phyloP scores from a whole-genome alignment of 2,113 vertebrate species.

The Ivindomyrus marchei region DNA sequence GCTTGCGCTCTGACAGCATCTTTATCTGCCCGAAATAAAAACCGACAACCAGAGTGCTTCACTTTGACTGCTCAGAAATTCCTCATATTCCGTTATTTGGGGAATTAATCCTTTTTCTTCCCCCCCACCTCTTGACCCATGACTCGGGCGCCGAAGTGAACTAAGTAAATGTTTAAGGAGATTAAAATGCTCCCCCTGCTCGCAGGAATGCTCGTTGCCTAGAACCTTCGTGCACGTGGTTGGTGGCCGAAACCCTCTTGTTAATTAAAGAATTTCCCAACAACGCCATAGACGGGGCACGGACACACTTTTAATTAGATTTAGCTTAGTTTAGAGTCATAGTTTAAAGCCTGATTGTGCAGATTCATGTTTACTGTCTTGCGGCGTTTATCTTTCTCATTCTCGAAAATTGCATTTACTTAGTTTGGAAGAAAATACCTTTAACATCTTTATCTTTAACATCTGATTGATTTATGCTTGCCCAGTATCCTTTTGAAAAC shows the following conservation, averaged over 20 bases:
- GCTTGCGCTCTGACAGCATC: constrained; percentile 88
- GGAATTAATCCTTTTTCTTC: background rate
- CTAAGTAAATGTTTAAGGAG: constrained; percentile 35
- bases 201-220: constrained; percentile 56
- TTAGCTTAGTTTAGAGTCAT: background rate
- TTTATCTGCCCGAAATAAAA: constrained; percentile 70
- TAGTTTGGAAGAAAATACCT: background rate
- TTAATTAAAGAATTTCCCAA: constrained; percentile 49
- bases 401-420: background rate
- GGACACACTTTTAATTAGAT: background rate
- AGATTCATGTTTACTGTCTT: background rate
- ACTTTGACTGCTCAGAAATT: background rate
- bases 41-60: background rate
- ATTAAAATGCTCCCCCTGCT: constrained; percentile 52
- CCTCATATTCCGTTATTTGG: background rate
- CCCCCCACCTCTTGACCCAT: background rate
- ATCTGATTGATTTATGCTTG: background rate
- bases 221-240: constrained; percentile 37
- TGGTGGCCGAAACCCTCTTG: constrained; percentile 40
- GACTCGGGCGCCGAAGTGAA: background rate
- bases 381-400: background rate
- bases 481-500: background rate
- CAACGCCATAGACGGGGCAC: constrained; percentile 22
- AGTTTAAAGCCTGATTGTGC: background rate
- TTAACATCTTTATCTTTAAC: background rate